phyloP scores from a whole-genome alignment of 2,113 vertebrate genomes.

The Abramis brama region DNA sequence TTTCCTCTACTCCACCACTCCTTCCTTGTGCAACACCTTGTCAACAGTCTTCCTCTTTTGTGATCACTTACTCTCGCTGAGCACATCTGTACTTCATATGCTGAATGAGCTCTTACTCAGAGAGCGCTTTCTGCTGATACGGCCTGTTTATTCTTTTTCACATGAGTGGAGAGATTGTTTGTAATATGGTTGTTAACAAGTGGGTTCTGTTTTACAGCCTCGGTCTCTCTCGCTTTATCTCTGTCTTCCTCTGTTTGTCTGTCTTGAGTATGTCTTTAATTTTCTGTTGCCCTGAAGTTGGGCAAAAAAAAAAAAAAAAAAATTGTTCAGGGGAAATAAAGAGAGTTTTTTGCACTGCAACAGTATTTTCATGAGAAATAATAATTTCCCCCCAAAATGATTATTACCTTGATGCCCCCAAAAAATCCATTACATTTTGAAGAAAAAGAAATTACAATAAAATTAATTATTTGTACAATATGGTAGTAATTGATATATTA shows the following conservation, averaged over 20 bases:
- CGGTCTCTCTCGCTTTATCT: neutral
- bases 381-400: too few relatives aligned
- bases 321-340: neutral
- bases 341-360: neutral
- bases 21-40: slow-evolving; percentile 32
- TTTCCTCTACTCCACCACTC: slow-evolving; percentile 25
- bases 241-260: slow-evolving; percentile 19
- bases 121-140: slow-evolving; percentile 23
- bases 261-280: slow-evolving; percentile 1
- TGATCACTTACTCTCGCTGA: slow-evolving; percentile 31
- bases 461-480: too few relatives aligned
- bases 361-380: neutral
- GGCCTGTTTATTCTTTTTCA: slow-evolving; percentile 40
- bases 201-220: slow-evolving; percentile 36
- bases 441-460: too few relatives aligned
- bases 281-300: slow-evolving; percentile 7
- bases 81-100: slow-evolving; percentile 44
- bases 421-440: too few relatives aligned
- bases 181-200: slow-evolving; percentile 45
- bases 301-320: neutral
- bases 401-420: too few relatives aligned
- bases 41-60: slow-evolving; percentile 45
- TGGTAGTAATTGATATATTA: neutral
- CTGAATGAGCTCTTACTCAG: slow-evolving; percentile 38
- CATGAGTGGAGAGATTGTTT: slow-evolving; percentile 43